Base-by-base conservation (phyloP, 2,113 vertebrate genomes). In the Boleophthalmus pectinirostris region DNA sequence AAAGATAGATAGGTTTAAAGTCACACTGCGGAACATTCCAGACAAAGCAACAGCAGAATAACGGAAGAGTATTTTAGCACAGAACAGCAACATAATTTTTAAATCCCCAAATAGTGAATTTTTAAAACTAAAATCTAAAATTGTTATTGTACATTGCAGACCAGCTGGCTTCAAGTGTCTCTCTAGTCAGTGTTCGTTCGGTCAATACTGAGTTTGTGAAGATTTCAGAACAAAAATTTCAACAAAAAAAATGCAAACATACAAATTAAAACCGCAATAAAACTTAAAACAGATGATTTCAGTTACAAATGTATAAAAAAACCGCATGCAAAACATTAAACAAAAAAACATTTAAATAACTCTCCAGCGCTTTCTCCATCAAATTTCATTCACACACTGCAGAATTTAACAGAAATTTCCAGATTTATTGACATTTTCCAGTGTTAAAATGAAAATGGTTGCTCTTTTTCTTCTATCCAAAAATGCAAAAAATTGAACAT, bases 111-210 rank as follows among this genome's bases (percentile, higher is more conserved):
- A 29, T 29, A 4, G 29, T 29, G 29, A 57, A 24, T 72, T 66
- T 57, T 75, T 66, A 61, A 83, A 66, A 58, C 23, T 21, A 29
- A 29, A 29, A 69, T 58, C 56, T 69, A 73, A 43, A 43, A 51
- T 49, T 11, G 49, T 80, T 53, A 74, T 61, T 84, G 77, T 88
- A 84, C 80, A 83, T 72, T 76, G 80, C 86, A 91, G 88, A 87
- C 85, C 86, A 91, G 87, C 89, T 91, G 85, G 87, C 85, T 85
- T 58, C 3, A 82, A 77, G 74, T 51, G 73, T 65, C 54, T 64
- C 24, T 43, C 29, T 9, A 24, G 23, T 60, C 60, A 20, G 29
- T 63, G 25, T 63, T 20, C 1, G 38, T 16, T 64, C 20, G 5
- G 23, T 58, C 23, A 25, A 29, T 60, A 16, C 57, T 29, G 57